Base-by-base conservation (phyloP, 2,797 vertebrate genomes). In the Neosalanx taihuensis region DNA sequence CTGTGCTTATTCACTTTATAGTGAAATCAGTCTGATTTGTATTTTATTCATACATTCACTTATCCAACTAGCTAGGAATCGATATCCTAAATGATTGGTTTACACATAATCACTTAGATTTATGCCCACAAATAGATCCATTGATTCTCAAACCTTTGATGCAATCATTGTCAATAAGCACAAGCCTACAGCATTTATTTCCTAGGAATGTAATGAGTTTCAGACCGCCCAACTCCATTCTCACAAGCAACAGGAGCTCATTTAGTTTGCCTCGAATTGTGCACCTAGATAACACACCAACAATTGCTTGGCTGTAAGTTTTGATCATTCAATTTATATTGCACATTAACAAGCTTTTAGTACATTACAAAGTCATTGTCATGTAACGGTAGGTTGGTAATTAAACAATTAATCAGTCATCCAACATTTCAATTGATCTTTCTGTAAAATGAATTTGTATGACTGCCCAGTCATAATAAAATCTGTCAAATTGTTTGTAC, bases 321-420 rank as follows among this genome's bases (percentile, higher is more conserved):
- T 77, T 72, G 68, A 53, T 9, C 71, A 66, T 72, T 79, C 70
- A 69, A 64, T 81, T 82, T 75, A 67, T 30, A 74, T 35, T 78
- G 72, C 64, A 67, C 76, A 80, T 75, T 62, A 57, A 68, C 64
- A 69, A 62, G 46, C 67, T 77, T 72, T 68, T 67, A 72, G 72
- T 74, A 60, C 70, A 74, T 79, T 81, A 73, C 63, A 79, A 66
- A 78, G 73, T 74, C 74, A 67, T 63, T 65, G 77, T 74, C 62
- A 73, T 72, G 31, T 73, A 73, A 83, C 79, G 78, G 75, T 75
- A 73, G 67, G 72, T 73, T 76, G 67, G 71, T 89, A 88, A 88
- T 89, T 89, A 81, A 77, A 75, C 80, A 77, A 88, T 87, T 85
- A 85, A 90, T 88, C 87, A 88, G 79, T 87, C 30, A 66, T 62